These are phyloP conservation scores for Ictalurus punctatus DNA, from an alignment of 2,113 vertebrate species.

Conservation along the genomic window DNA sequence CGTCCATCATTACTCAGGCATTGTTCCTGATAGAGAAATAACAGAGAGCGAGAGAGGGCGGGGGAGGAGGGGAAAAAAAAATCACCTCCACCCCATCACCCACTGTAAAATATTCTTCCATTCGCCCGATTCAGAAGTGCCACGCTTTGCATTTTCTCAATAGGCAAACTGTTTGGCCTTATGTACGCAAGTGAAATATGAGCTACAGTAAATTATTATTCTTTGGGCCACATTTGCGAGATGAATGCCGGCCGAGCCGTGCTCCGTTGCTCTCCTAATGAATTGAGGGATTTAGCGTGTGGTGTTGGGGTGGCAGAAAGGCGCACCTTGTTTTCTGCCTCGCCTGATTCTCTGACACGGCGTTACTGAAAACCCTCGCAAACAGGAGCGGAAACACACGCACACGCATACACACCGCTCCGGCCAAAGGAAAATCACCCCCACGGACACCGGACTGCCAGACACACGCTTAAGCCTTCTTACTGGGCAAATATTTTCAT, in stretches of 20 bases:
- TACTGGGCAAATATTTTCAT: conserved; percentile 49
- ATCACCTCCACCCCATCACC: conserved; percentile 33
- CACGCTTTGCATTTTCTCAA: conserved; percentile 77
- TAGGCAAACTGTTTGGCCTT: conserved; percentile 74
- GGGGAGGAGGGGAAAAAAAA: not conserved
- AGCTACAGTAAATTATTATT: conserved; percentile 80
- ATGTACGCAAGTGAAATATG: conserved; percentile 79
- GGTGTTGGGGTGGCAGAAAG: conserved; percentile 67
- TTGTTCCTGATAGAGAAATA: conserved; percentile 37
- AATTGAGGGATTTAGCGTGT: conserved; percentile 79
- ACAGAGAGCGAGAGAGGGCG: conserved; percentile 2
- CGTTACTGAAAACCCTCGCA: conserved; percentile 51
- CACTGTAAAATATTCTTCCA: conserved; percentile 63
- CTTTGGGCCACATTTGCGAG: conserved; percentile 77
- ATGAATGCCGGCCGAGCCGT: conserved; percentile 75
- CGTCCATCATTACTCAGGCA: conserved; percentile 6
- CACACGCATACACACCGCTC: conserved; percentile 16
- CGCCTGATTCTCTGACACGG: conserved; percentile 36
- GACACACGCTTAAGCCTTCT: conserved; percentile 31
- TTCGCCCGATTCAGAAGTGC: conserved; percentile 67
- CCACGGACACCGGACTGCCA: conserved; percentile 35
- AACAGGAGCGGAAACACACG: conserved; percentile 39
- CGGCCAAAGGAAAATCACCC: conserved; percentile 45
- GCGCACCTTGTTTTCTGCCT: conserved; percentile 58
- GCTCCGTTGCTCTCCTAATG: conserved; percentile 78